A percentile compares a stretch with the other conserved stretches of the same genome.
phyloP scores from a whole-genome alignment of 64 coral and sea anemone genomes.

The Dendrophyllia cribrosa region DNA sequence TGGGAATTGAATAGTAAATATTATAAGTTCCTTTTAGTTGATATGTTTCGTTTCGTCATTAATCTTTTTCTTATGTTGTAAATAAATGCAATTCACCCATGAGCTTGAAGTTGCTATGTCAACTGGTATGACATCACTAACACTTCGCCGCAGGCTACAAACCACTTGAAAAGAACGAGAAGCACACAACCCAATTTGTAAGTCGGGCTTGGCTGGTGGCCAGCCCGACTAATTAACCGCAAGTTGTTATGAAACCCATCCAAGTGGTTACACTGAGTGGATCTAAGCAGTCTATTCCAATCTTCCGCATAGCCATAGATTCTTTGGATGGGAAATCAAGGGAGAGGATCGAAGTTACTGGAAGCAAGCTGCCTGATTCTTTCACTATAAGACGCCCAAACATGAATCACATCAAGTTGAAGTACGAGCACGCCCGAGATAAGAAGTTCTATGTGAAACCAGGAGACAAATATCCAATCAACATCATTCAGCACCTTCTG shows the following conservation, averaged over 20 bases:
- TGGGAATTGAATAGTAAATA: no score
- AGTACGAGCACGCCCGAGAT: conserved; percentile 40
- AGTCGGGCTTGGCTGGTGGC: no score
- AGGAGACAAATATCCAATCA: conserved; percentile 54
- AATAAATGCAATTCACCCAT: no score
- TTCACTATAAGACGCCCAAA: conserved; percentile 51
- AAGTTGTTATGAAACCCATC: conserved; percentile 21
- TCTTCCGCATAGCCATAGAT: conserved; percentile 56
- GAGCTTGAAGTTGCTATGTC: no score
- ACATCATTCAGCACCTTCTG: conserved; percentile 43
- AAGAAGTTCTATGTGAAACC: conserved; percentile 46
- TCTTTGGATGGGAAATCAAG: conserved; percentile 30
- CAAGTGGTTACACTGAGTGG: conserved; percentile 68
- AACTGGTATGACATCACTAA: no score
- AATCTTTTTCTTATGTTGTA: no score
- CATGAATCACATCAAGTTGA: conserved; percentile 57
- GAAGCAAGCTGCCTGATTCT: conserved; percentile 63
- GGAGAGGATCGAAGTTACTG: conserved; percentile 48
- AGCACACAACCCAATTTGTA: no score
- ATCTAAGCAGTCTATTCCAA: conserved; percentile 52
- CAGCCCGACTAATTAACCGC: neutral
- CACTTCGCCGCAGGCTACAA: no score
- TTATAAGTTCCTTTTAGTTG: no score
- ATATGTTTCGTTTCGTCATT: no score
- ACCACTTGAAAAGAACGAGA: no score